Evolutionary conservation across 2,888 invertebrate species (phyloP), one percentile per base, ranked within the genome.

Genomic region (Agrenia bidenticulata): DNA sequence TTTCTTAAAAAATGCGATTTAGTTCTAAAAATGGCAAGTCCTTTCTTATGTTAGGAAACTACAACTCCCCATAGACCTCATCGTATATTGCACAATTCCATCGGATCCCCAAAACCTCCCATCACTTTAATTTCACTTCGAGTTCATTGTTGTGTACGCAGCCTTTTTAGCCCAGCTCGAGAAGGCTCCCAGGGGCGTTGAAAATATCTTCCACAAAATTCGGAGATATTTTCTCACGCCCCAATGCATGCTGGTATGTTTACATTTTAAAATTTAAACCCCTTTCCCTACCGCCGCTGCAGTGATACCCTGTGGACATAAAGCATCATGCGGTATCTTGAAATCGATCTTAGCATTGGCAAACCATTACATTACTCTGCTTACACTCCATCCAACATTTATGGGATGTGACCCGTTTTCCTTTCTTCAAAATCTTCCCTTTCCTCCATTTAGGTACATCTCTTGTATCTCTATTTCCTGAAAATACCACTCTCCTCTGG

Each of bases 1-100:
- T 17, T 45, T 58, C 58, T 45, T 42, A 26, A 49, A 58, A 58
- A 58, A 45, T 58, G 26, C 58, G 49, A 49, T 21, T 58, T 57
- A 42, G 24, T 26, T 13, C 49, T 26, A 42, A 13, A 58, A 45
- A 58, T 58, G 58, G 58, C 27, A 49, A 58, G 23, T 42, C 49
- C 27, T 58, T 17, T 55, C 42, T 58, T 49, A 42, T 21, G 49
- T 49, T 9, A 19, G 7, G 7, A 9, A 58, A 45, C 21, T 27
- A 19, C 42, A 45, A 19, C 49, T 42, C 37, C 5, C 7, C n/a
- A 11, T 19, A 21, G 17, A 49, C 49, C 4, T 49, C 49, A 15
- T 49, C 32, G 11, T 32, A 32, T 32, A 32, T 32, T 32, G 32
- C 32, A 32, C 32, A 32, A 32, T 32, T 32, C 11, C 32, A 32